Base-by-base conservation (phyloP, 2,113 vertebrate genomes). In the Lota lota region DNA sequence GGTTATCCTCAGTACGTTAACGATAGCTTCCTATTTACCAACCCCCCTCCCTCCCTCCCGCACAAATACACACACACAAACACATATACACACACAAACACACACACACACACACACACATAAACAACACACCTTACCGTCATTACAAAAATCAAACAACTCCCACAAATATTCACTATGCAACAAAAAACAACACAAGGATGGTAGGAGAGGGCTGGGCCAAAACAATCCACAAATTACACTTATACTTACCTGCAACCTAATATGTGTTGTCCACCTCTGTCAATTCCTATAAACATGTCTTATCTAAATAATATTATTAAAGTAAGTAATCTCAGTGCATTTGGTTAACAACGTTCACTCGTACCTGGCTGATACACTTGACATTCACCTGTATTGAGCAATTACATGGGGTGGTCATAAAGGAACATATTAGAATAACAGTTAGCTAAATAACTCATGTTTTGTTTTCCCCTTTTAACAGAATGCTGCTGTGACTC, bases 1-100 rank as follows among this genome's bases (percentile, higher is more conserved):
- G 80, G 78, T 92, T 92, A 91, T 74, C 75, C 79, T 85, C 76
- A 74, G 72, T 75, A 73, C 68, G 28, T 75, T 82, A 73, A 81
- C 64, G 67, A 17, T 15, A 17, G 51, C 51, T 53, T 53, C 17
- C 51, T 53, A 17, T 53, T 14, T 53, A 5, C 51, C 17, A 53
- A 33, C 51, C 12, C 51, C 51, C 12, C 51, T 17, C 51, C 50
- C 11, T 15, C 51, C 69, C 73, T 77, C 83, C 81, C 64, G 54
- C 74, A 70, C 57, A 70, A 68, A 75, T 6, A 33, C 28, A 5
- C 28, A 33, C 28, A 33, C 4, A 33, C 28, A 33, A 33, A 33
- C 28, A 33, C 4, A 4, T 4, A 33, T 6, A 33, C 2, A 33
- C 28, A 33, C 4, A 33, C 28, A 33, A 4, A 33, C 28, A 33